Evolutionary conservation across 2,888 invertebrate genomes (phyloP).

Genomic region (Lepidonotus clava): DNA sequence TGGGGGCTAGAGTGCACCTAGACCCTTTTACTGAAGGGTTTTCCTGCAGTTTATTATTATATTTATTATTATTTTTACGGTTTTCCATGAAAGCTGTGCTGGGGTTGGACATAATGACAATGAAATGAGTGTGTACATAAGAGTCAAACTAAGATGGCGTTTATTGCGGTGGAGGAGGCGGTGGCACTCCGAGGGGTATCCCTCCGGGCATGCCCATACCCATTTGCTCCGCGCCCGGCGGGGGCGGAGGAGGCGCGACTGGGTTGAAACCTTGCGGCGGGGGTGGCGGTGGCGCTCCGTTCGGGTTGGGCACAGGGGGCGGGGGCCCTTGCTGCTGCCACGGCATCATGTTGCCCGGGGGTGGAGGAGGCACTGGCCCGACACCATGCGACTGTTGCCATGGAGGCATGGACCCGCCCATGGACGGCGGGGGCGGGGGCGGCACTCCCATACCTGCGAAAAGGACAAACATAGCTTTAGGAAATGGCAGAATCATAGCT

Average conservation of each 20-base stretch:
- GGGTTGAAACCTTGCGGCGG: constrained; percentile 76
- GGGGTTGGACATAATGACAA: no score
- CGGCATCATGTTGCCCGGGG: constrained; percentile 73
- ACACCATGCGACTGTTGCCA: constrained; percentile 81
- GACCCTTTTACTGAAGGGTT: no score
- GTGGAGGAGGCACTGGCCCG: constrained; percentile 57
- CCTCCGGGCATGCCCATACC: constrained; percentile 50
- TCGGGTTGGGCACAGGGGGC: constrained; percentile 81
- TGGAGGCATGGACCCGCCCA: constrained; percentile 66
- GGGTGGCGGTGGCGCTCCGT: constrained; percentile 72
- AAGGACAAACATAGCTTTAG: no score
- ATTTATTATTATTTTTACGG: no score
- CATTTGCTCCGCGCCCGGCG: constrained; percentile 65
- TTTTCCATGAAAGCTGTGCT: no score
- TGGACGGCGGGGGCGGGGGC: constrained; percentile 62
- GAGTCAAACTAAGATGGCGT: not conserved
- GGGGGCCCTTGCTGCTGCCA: constrained; percentile 82
- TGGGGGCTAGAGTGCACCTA: no score
- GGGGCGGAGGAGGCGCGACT: constrained; percentile 76
- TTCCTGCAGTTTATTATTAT: no score
- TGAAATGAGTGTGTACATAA: constrained; percentile 13
- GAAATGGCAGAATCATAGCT: no score
- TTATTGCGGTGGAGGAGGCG: constrained; percentile 58
- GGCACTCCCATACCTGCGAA: constrained; percentile 79
- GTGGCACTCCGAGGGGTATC: constrained; percentile 57